Conservation (phyloP, 2,888 invertebrate species). For the Mythimna impura region DNA sequence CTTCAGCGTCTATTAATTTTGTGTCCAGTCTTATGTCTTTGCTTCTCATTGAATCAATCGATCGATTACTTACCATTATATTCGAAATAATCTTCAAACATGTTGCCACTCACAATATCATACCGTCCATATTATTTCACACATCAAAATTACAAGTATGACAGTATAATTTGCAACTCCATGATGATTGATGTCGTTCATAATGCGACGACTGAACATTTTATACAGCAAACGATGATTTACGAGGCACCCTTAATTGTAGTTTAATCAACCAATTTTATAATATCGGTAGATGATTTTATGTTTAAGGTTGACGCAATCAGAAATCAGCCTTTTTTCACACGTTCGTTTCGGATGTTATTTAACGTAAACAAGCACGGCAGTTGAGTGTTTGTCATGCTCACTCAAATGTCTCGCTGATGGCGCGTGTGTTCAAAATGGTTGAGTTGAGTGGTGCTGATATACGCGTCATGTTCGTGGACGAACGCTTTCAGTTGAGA, state of each 20-base stretch:
- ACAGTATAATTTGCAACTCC: conserved; percentile 52
- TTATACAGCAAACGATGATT: conserved; percentile 50
- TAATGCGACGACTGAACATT: conserved; percentile 48
- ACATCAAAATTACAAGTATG: conserved; percentile 34
- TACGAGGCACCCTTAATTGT: conserved; percentile 49
- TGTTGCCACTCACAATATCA: conserved; percentile 20
- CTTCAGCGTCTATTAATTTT: no score
- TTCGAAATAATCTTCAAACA: not conserved
- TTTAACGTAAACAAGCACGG: no score
- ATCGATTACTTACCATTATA: not conserved
- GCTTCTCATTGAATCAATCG: no score
- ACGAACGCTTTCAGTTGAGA: no score
- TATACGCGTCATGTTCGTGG: no score
- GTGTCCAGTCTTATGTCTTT: no score
- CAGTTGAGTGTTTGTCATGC: no score
- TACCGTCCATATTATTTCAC: conserved; percentile 17
- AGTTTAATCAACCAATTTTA: conserved; percentile 42
- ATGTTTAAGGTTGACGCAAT: not conserved
- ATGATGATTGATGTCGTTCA: conserved; percentile 54
- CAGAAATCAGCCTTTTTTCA: not conserved
- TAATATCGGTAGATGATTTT: conserved; percentile 21
- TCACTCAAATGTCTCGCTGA: no score
- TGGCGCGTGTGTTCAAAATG: no score
- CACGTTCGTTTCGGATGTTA: not conserved
- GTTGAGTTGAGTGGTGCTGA: no score